Conservation (phyloP, 1,140 invertebrate genomes). For the Bicyclus anynana region DNA sequence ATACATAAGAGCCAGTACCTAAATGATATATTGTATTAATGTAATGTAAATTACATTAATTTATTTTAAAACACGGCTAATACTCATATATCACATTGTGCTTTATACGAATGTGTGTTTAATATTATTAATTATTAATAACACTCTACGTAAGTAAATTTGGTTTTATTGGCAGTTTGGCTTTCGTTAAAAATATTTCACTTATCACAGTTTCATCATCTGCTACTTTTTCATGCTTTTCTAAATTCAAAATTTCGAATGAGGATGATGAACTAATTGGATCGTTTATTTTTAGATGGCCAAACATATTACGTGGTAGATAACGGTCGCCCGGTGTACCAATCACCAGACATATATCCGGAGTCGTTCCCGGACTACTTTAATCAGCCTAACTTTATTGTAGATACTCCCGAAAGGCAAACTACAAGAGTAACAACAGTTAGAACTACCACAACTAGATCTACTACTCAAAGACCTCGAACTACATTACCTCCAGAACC, state of each 20-base stretch:
- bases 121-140: too few relatives aligned
- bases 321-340: neutral
- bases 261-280: neutral
- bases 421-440: neutral
- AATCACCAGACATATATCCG: neutral
- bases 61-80: too few relatives aligned
- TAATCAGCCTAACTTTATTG: conserved; percentile 3
- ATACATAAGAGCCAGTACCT: too few relatives aligned
- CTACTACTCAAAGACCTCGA: neutral
- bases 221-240: neutral
- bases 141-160: too few relatives aligned
- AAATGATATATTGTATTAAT: too few relatives aligned
- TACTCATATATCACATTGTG: neutral
- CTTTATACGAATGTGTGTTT: neutral
- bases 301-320: neutral
- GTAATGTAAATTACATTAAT: too few relatives aligned
- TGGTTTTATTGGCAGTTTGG: neutral
- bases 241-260: neutral
- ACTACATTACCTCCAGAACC: conserved; percentile 3
- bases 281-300: neutral
- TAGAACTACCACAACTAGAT: neutral
- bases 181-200: too few relatives aligned
- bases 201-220: neutral
- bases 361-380: neutral
- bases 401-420: neutral